A percentile compares a stretch with the other conserved stretches of the same genome.
Evolutionary conservation across 2,888 invertebrate genomes (phyloP).

Genomic region (Anoplius nigerrimus): DNA sequence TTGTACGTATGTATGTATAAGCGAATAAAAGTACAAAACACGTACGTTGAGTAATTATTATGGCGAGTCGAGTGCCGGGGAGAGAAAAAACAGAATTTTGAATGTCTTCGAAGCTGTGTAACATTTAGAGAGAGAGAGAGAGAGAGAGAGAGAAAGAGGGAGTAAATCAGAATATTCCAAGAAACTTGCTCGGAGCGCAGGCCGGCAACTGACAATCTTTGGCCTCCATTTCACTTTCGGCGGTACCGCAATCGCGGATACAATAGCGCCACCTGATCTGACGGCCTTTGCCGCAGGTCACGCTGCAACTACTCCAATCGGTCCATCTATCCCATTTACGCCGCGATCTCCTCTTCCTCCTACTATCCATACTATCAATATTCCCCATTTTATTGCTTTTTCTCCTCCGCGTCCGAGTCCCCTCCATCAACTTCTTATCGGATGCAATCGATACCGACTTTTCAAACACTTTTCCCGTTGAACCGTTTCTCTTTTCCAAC

Average conservation of each 20-base stretch:
- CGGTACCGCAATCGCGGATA: conserved; percentile 70
- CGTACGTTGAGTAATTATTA: no score
- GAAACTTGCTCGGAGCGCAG: conserved; percentile 72
- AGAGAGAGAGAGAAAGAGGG: neutral
- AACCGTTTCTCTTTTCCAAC: no score
- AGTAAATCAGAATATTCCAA: conserved; percentile 60
- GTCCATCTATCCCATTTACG: conserved; percentile 77
- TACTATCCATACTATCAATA: no score
- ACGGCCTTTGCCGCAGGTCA: conserved; percentile 80
- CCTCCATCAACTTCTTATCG: no score
- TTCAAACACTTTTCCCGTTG: no score
- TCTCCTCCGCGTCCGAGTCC: neutral
- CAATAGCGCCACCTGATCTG: conserved; percentile 79
- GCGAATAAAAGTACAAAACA: no score
- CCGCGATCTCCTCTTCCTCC: conserved; percentile 33
- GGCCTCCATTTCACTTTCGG: conserved; percentile 77
- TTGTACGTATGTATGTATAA: no score
- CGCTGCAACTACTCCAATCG: conserved; percentile 80
- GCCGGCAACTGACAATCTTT: conserved; percentile 76
- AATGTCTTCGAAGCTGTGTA: no score
- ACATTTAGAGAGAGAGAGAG: conserved; percentile 11
- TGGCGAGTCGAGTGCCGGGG: no score
- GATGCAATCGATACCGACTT: no score
- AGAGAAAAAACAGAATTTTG: no score
- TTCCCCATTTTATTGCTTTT: no score